Base-by-base conservation (phyloP, 2,113 vertebrate species). In the Steatornis caripensis region DNA sequence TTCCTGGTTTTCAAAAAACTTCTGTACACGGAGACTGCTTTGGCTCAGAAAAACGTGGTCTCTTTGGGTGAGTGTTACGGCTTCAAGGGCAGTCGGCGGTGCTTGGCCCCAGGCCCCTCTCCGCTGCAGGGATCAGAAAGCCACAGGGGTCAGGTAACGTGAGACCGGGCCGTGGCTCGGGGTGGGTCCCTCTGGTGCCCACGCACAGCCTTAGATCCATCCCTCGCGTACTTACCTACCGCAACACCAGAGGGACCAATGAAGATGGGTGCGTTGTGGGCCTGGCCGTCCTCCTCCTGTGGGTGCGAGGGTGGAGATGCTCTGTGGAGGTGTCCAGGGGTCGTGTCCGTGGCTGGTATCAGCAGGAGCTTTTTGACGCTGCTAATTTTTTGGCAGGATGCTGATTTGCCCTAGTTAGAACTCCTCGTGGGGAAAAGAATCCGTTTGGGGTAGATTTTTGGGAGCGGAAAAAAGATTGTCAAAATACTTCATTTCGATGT, bases 141-240 rank as follows among this genome's bases (percentile, higher is more conserved):
- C 16, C 39, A 48, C 12, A 43, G 12, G 32, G 36, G 10, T 37
- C 26, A 18, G 41, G 26, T 45, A 19, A 18, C 0, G 2, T 4
- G 54, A 75, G 46, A 36, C 12, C 48, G 45, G 48, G 20, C 37
- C 26, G 55, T 77, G 49, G 18, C 29, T 16, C 13, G 13, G 26
- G 12, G 22, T 26, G 37, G 45, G 45, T 34, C 70, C 29, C 51
- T 71, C 34, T 39, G 45, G 20, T 58, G 15, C 26, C 24, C 20
- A 11, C 36, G 9, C 0, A 1, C 19, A 11, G 23, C n/a, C 34
- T 39, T 72, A 26, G 27, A 11, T 26, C 5, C 17, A 24, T 39
- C 23, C 37, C 37, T 29, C 0, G 0, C 36, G 36, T 29, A 20
- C 37, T 64, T 58, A 34, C 27, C 23, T 45, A 32, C 27, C 7